Base-by-base conservation (phyloP, 1,140 invertebrate genomes). In the Bursaphelenchus mucronatus region DNA sequence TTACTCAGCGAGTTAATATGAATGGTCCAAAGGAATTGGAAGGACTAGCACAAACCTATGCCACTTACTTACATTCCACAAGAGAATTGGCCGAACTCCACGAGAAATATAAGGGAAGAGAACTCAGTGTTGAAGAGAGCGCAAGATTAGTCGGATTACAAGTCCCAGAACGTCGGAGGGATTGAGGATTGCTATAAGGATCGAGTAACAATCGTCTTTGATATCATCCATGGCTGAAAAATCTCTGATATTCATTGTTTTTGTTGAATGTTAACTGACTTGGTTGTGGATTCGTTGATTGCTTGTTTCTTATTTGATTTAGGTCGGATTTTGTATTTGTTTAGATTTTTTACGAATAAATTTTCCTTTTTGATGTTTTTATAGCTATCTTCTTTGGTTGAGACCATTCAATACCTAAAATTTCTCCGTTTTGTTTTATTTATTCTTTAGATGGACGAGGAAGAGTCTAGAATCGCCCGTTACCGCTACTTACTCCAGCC, bases 11-110 rank as follows among this genome's bases (percentile, higher is more conserved):
- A 15, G 17, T 73, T 3, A 50, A 41, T 17, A 59, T 70, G 15
- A 76, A 73, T 49, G 63, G 53, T 8, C 64, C 73, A 8, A 76
- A 72, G 30, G 72, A 76, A 57, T 51, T 67, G 8, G 64, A 76
- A 45, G 71, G 75, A 40, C 17, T 70, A 10, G 69, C 71, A 41
- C n/a, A 39, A 17, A 63, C 54, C 41, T 72, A 72, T 51, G 49
- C 67, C 6, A 63, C 73, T 11, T 72, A 72, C 51, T 49, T 72
- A 30, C 19, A 62, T 13, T 74, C 70, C 30, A 75, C 70, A 19
- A 15, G 67, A n/a, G n/a, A 47, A 8, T 59, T 72, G n/a, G 43
- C 67, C 40, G 72, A 74, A 44, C 67, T 72, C 10, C 70, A 72
- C 40, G 45, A 63, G 11, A 52, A 52, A 11, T 75, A 72, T 51